Evolutionary conservation across 2,888 invertebrate species (phyloP).

Genomic region (Priocnemis perturbator): DNA sequence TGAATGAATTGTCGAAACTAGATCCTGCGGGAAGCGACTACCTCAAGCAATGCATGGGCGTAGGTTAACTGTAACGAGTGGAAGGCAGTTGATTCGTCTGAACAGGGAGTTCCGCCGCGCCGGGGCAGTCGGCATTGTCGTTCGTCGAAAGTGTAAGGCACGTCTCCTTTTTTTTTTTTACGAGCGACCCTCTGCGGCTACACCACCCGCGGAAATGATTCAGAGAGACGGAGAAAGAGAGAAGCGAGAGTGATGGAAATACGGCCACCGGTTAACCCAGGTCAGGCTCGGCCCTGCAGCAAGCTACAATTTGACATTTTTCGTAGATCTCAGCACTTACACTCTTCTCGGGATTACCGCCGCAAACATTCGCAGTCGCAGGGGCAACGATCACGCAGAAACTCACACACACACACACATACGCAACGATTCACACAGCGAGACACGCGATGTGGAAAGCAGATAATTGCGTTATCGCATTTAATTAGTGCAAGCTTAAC

Average conservation of each 20-base stretch:
- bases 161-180: slow-evolving; percentile 6
- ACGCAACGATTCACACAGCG: slow-evolving; percentile 35
- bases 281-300: slow-evolving; percentile 53
- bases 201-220: slow-evolving; percentile 31
- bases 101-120: not conserved
- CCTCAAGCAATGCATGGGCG: too few species aligned
- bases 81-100: not conserved
- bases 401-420: too few species aligned
- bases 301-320: slow-evolving; percentile 56
- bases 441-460: slow-evolving; percentile 62
- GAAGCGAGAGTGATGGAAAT: slow-evolving; percentile 12
- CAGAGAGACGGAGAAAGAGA: slow-evolving; percentile 13
- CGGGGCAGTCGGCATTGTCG: not conserved
- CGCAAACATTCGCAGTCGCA: slow-evolving; percentile 1
- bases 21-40: too few species aligned
- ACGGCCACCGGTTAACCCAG: slow-evolving; percentile 57
- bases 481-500: slow-evolving; percentile 56
- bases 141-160: slow-evolving; percentile 32
- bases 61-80: not conserved
- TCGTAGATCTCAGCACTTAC: slow-evolving; percentile 25
- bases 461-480: slow-evolving; percentile 62
- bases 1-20: too few species aligned
- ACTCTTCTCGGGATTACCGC: not conserved
- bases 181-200: slow-evolving; percentile 29
- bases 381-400: not conserved